These are phyloP conservation scores for Pygoscelis adeliae DNA, from an alignment of 2,113 vertebrate genomes.

Conservation along the genomic window DNA sequence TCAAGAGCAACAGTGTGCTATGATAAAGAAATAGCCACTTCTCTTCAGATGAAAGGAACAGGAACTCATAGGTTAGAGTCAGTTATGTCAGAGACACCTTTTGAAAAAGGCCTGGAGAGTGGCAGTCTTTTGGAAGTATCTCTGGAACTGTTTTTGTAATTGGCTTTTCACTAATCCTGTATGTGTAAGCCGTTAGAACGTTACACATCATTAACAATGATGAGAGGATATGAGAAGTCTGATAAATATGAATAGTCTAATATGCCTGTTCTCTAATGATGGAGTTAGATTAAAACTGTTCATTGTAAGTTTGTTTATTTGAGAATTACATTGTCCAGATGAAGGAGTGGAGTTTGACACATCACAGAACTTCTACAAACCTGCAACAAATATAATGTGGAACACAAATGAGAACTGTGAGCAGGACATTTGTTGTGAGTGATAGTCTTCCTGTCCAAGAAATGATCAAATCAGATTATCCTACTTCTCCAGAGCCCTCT, in stretches of 20 bases:
- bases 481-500: slow-evolving; percentile 24
- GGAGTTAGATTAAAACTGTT: neutral
- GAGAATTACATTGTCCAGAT: slow-evolving; percentile 9
- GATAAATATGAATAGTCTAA: neutral
- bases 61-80: neutral
- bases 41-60: neutral
- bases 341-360: neutral
- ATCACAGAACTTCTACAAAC: neutral
- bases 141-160: neutral
- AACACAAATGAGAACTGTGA: neutral
- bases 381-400: neutral
- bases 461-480: slow-evolving; percentile 42
- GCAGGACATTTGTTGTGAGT: neutral
- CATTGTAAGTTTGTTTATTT: neutral
- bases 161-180: neutral
- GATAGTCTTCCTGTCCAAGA: neutral
- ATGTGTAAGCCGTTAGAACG: neutral
- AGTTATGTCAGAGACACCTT: neutral
- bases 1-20: neutral
- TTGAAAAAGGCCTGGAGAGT: neutral
- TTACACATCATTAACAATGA: neutral
- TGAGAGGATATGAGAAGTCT: neutral
- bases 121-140: neutral
- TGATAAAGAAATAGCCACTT: neutral
- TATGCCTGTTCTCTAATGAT: neutral